Percentiles rank a stretch among this genome's conserved stretches.
Conservation (phyloP, 2,888 invertebrate species). For the Dascillus cervinus region DNA sequence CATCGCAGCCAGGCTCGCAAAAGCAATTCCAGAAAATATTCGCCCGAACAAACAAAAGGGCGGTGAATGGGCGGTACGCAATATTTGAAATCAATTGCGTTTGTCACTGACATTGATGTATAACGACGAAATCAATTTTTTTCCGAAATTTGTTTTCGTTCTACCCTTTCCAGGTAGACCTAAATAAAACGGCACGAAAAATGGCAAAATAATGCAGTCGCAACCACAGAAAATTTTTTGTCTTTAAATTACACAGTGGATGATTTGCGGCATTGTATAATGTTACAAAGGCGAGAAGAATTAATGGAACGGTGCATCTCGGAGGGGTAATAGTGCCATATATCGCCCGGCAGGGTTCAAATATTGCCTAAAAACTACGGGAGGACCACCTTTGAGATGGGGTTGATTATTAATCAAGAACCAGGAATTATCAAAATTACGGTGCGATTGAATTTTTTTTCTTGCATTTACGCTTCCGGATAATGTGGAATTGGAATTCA, state of each 20-base stretch:
- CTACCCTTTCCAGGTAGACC: slow-evolving; percentile 11
- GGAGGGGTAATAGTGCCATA: slow-evolving; percentile 22
- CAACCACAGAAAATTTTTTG: slow-evolving; percentile 13
- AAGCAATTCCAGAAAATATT: slow-evolving; percentile 1
- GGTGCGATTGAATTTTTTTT: no score
- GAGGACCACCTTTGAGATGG: slow-evolving; percentile 20
- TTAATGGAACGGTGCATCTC: slow-evolving; percentile 21
- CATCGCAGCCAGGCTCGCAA: slow-evolving; percentile 1
- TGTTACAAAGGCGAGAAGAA: slow-evolving; percentile 19
- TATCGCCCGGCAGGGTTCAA: slow-evolving; percentile 21
- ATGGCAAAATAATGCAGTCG: not conserved
- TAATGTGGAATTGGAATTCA: no score
- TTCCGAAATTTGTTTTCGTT: slow-evolving; percentile 14
- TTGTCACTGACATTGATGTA: slow-evolving; percentile 23
- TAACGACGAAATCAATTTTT: slow-evolving; percentile 11
- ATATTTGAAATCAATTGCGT: no score
- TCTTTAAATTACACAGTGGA: slow-evolving; percentile 14
- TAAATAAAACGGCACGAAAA: slow-evolving; percentile 9
- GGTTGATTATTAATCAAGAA: slow-evolving; percentile 19
- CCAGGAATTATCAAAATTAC: no score
- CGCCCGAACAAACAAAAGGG: no score
- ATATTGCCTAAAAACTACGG: slow-evolving; percentile 15
- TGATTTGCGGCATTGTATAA: slow-evolving; percentile 14
- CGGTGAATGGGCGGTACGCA: no score
- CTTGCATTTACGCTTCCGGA: no score